Percentiles rank a stretch among this genome's conserved stretches.
Conservation (phyloP, 2,797 vertebrate genomes). For the Etheostoma nigrum region DNA sequence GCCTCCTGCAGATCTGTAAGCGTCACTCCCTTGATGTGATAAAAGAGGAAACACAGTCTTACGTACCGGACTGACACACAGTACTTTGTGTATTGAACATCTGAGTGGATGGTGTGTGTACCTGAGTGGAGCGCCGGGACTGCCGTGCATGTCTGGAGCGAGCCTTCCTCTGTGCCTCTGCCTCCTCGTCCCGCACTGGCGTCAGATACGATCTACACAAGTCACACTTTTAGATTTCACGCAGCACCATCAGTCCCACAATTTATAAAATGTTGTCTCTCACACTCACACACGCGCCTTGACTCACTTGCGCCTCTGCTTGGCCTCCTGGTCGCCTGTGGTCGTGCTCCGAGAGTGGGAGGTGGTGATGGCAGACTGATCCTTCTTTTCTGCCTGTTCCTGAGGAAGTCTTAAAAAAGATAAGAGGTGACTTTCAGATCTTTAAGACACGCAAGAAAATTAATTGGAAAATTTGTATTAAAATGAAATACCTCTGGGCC, state of each 20-base stretch:
- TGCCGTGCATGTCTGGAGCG: conserved; percentile 89
- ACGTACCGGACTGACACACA: neutral
- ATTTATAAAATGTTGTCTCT: neutral
- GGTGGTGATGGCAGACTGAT: conserved; percentile 69
- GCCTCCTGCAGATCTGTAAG: conserved; percentile 90
- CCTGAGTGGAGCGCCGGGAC: conserved; percentile 90
- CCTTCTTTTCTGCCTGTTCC: conserved; percentile 85
- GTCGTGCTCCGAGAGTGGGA: conserved; percentile 69
- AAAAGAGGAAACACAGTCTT: conserved; percentile 16
- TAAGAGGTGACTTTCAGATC: neutral
- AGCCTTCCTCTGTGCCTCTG: conserved; percentile 90
- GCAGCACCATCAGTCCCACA: too few species aligned
- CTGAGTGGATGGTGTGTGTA: conserved; percentile 35
- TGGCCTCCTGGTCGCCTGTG: conserved; percentile 81
- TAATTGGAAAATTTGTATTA: neutral
- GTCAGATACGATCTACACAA: conserved; percentile 87
- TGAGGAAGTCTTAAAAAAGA: conserved; percentile 81
- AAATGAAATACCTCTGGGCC: conserved; percentile 78
- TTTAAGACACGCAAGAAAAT: neutral
- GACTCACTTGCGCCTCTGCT: conserved; percentile 89
- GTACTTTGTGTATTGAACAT: neutral
- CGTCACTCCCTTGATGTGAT: conserved; percentile 85
- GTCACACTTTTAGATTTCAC: conserved; percentile 2
- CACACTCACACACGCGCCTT: neutral
- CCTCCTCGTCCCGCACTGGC: conserved; percentile 89